Conservation (phyloP, 53 echinoderm and acorn worm species). For the Zoroaster sp. region DNA sequence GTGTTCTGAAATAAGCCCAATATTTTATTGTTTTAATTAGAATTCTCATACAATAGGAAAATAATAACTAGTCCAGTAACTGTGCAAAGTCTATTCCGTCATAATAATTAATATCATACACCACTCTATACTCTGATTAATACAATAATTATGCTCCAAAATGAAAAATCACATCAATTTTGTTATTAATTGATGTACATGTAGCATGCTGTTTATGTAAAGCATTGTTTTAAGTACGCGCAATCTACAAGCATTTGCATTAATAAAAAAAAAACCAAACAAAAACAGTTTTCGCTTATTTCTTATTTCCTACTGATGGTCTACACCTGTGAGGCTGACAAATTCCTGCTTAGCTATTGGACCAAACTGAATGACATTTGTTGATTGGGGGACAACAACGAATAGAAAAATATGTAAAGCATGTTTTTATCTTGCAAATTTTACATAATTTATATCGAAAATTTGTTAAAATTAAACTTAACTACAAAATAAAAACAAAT, state of each 20-base stretch:
- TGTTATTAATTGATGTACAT: neutral
- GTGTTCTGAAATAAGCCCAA: constrained; percentile 50
- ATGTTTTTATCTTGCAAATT: too few relatives aligned
- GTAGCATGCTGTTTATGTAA: constrained; percentile 22
- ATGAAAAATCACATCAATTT: neutral
- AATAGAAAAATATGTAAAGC: too few relatives aligned
- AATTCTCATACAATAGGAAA: constrained; percentile 66
- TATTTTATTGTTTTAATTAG: constrained; percentile 32
- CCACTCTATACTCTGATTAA: constrained; percentile 38
- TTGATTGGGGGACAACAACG: too few relatives aligned
- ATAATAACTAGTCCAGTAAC: constrained; percentile 63
- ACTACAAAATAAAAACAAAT: too few relatives aligned
- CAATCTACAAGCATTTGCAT: neutral
- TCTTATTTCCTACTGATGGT: neutral
- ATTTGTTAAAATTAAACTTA: too few relatives aligned
- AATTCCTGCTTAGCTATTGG: neutral
- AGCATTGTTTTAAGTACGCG: constrained; percentile 43
- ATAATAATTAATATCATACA: constrained; percentile 47
- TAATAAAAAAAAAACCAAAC: neutral
- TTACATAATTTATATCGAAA: too few relatives aligned
- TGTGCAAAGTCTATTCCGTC: constrained; percentile 31
- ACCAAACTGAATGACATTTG: too few relatives aligned
- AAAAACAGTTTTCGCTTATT: neutral
- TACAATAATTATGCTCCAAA: neutral
- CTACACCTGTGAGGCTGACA: neutral